Percentiles rank a stretch among this genome's conserved stretches.
Conservation (phyloP, 2,113 vertebrate species). For the Oreotrochilus melanogaster region DNA sequence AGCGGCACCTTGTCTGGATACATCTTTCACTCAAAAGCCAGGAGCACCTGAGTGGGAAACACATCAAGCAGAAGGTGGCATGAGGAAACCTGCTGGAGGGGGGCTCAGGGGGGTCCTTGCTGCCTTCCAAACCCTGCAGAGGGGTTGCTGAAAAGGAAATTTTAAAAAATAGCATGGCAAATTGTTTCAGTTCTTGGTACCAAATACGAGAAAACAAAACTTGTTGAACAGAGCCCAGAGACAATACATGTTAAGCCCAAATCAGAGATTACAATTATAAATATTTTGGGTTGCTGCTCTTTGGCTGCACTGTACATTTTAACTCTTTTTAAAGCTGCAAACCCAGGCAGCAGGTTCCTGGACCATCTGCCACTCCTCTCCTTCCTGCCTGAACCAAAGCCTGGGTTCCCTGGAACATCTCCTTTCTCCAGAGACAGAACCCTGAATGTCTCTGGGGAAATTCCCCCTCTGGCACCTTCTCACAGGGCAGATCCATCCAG, state of each 20-base stretch:
- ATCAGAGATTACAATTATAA: not conserved
- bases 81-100: too few species aligned
- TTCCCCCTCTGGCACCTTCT: not conserved
- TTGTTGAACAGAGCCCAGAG: not conserved
- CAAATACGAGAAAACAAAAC: not conserved
- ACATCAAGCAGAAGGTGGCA: too few species aligned
- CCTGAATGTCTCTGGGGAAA: not conserved
- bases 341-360: not conserved
- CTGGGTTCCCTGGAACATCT: fast-evolving
- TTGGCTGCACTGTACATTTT: not conserved
- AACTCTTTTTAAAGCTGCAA: not conserved
- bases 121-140: too few species aligned
- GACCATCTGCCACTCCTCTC: not conserved
- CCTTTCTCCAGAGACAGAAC: not conserved
- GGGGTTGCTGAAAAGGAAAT: too few species aligned
- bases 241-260: not conserved
- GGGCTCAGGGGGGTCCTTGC: too few species aligned
- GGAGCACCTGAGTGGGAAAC: too few species aligned
- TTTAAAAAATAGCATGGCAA: not conserved
- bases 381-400: not conserved
- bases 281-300: not conserved
- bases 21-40: too few species aligned
- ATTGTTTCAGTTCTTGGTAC: not conserved
- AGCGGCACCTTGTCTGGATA: too few species aligned
- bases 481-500: not conserved